Conservation (phyloP, 2,113 vertebrate species). For the Sebastes schlegelii region DNA sequence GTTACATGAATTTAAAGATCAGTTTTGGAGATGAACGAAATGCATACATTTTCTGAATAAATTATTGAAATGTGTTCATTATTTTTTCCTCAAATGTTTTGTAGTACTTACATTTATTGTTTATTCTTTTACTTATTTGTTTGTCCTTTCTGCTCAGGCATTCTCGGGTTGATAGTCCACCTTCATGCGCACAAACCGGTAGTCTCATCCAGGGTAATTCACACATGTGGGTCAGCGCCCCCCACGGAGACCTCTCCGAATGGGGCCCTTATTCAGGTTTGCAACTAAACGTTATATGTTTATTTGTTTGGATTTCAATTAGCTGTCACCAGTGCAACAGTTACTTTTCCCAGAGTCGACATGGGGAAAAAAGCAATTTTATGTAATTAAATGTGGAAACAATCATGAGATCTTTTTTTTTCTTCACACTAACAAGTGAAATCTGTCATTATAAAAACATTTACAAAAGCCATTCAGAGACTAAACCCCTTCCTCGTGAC, state of each 20-base stretch:
- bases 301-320: background rate
- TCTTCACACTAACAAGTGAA: background rate
- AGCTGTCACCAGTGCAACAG: background rate
- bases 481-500: background rate
- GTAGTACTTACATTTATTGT: background rate
- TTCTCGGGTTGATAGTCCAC: conserved; percentile 26
- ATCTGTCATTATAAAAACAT: background rate
- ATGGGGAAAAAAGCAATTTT: background rate
- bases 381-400: background rate
- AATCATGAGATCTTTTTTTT: background rate
- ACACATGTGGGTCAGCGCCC: conserved; percentile 74
- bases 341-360: background rate
- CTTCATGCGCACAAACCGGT: background rate
- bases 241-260: conserved; percentile 77
- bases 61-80: background rate
- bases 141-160: conserved; percentile 33
- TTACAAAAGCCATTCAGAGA: background rate
- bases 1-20: background rate
- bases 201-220: conserved; percentile 35
- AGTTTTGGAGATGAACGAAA: background rate
- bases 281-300: conserved; percentile 2
- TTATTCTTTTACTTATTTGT: background rate
- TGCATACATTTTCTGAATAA: background rate
- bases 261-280: conserved; percentile 83
- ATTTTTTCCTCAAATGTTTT: background rate